Conservation (phyloP, 2,797 vertebrate species). For the Chloroceryle inda region DNA sequence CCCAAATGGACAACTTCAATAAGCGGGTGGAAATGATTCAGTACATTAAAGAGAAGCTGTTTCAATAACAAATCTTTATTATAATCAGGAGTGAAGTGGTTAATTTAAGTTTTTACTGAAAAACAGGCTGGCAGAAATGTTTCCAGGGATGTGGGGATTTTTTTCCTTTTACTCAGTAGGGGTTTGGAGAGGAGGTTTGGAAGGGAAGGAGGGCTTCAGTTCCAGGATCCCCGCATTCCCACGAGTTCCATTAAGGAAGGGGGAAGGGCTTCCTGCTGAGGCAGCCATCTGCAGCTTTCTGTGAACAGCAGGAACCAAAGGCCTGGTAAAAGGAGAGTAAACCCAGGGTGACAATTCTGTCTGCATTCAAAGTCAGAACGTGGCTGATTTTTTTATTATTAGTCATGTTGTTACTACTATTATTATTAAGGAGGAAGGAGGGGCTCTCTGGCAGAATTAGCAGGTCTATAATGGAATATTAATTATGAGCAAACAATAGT, state of each 20-base stretch:
- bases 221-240: slow-evolving; percentile 93
- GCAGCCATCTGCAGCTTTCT: slow-evolving; percentile 86
- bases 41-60: slow-evolving; percentile 79
- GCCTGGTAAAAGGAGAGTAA: slow-evolving; percentile 78
- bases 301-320: slow-evolving; percentile 83
- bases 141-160: slow-evolving; percentile 79
- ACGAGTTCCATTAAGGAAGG: slow-evolving; percentile 92
- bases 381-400: slow-evolving; percentile 25
- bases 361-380: slow-evolving; percentile 70
- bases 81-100: slow-evolving; percentile 82
- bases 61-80: slow-evolving; percentile 78
- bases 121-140: slow-evolving; percentile 81
- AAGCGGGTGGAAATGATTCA: slow-evolving; percentile 79
- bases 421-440: slow-evolving; percentile 49
- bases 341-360: slow-evolving; percentile 76
- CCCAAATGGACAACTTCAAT: slow-evolving; percentile 81
- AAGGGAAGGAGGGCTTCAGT: slow-evolving; percentile 89
- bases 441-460: slow-evolving; percentile 52
- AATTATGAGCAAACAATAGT: slow-evolving; percentile 81
- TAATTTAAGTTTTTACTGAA: slow-evolving; percentile 82
- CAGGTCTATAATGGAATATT: slow-evolving; percentile 59
- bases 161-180: slow-evolving; percentile 79
- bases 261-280: slow-evolving; percentile 92
- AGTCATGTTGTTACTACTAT: not conserved
- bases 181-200: slow-evolving; percentile 88